Percentiles rank a stretch among this genome's conserved stretches.
phyloP scores from a whole-genome alignment of 2,113 vertebrate genomes.

The Chrysemys picta region DNA sequence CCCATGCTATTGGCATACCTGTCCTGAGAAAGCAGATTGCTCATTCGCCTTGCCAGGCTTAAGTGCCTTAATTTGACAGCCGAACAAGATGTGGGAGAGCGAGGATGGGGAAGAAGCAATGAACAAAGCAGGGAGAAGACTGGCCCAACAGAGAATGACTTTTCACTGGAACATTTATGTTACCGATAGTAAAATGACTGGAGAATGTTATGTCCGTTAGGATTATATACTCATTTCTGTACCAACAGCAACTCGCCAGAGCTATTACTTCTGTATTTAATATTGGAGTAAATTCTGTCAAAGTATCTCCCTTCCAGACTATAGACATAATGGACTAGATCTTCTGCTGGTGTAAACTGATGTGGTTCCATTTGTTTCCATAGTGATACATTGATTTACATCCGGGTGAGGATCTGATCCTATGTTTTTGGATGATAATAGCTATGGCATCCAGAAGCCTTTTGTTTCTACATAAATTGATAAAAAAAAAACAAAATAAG shows the following conservation, averaged over 20 bases:
- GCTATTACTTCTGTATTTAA: conserved; percentile 20
- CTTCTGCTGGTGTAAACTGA: not conserved
- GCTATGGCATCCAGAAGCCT: not conserved
- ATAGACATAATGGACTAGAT: not conserved
- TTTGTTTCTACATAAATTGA: conserved; percentile 25
- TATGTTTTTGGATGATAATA: not conserved
- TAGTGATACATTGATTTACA: not conserved
- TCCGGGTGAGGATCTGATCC: not conserved
- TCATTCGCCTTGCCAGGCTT: not conserved
- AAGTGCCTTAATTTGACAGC: not conserved
- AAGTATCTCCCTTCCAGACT: conserved; percentile 9
- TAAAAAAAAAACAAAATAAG: not conserved
- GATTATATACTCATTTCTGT: not conserved
- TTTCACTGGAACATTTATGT: not conserved
- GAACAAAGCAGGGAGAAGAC: not conserved
- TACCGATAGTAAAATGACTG: not conserved
- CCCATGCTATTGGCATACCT: not conserved
- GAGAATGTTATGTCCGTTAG: not conserved
- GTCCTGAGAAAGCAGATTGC: accelerated
- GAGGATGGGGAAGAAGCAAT: not conserved
- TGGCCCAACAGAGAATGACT: not conserved
- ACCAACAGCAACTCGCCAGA: not conserved
- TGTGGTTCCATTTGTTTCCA: not conserved
- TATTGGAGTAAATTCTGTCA: not conserved
- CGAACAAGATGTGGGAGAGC: not conserved